These are phyloP conservation scores for Poecilia wingei DNA, from an alignment of 2,797 vertebrate genomes.

Conservation along the genomic window DNA sequence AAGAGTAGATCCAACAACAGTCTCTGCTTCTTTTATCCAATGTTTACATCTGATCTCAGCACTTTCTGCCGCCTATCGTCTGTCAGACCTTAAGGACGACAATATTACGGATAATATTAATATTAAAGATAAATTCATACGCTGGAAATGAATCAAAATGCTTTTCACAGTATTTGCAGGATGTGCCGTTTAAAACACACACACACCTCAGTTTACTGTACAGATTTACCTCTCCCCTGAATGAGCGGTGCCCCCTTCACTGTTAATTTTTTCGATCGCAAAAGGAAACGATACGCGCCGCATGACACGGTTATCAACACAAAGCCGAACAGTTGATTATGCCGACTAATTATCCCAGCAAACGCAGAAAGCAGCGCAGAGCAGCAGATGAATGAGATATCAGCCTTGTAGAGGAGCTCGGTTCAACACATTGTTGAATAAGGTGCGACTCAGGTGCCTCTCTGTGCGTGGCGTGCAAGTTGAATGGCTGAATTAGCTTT, in stretches of 20 bases:
- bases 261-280: conserved; percentile 34
- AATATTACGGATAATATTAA: too few species aligned
- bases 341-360: conserved; percentile 68
- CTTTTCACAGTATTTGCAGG: conserved; percentile 33
- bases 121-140: not conserved
- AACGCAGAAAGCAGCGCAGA: conserved; percentile 60
- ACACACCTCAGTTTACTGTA: conserved; percentile 26
- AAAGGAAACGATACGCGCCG: conserved; percentile 35
- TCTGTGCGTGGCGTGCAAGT: conserved; percentile 39
- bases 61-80: too few species aligned
- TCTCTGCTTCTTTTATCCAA: too few species aligned
- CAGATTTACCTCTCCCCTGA: conserved; percentile 52
- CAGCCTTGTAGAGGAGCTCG: conserved; percentile 59
- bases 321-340: conserved; percentile 66
- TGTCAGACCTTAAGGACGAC: too few species aligned
- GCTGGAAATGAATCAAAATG: conserved; percentile 12
- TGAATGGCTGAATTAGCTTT: conserved; percentile 34
- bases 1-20: too few species aligned
- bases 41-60: too few species aligned
- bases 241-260: conserved; percentile 21
- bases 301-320: conserved; percentile 57
- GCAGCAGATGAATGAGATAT: conserved; percentile 70
- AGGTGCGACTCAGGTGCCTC: conserved; percentile 56
- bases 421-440: conserved; percentile 50
- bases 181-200: conserved; percentile 1